phyloP scores from a whole-genome alignment of 2,797 vertebrate species.

The Dermochelys coriacea region DNA sequence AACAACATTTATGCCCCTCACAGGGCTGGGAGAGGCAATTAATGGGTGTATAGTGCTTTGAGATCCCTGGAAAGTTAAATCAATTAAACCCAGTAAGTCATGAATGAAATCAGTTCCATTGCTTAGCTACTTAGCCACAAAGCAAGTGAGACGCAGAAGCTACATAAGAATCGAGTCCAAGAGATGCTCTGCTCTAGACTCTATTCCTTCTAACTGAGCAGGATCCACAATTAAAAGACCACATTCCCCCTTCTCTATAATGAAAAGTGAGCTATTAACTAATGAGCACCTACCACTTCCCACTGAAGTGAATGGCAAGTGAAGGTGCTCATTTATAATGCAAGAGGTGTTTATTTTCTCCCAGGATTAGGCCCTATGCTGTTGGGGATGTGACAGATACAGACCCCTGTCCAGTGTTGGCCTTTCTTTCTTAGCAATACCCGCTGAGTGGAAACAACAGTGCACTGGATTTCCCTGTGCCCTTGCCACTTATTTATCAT shows the following conservation, averaged over 20 bases:
- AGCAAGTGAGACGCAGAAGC: background rate
- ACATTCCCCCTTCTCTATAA: background rate
- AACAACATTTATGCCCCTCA: rapidly evolving
- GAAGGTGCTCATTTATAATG: background rate
- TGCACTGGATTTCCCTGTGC: background rate
- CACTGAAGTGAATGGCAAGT: background rate
- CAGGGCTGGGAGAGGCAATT: background rate
- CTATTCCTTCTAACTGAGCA: background rate
- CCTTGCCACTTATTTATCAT: background rate
- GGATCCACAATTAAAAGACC: background rate
- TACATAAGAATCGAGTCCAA: background rate
- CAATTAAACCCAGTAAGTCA: background rate
- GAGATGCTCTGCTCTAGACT: background rate
- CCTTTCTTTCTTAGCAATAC: background rate
- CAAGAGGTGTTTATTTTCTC: background rate
- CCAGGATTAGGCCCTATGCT: background rate
- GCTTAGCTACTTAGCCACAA: background rate
- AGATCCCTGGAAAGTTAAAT: background rate
- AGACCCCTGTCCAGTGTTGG: background rate
- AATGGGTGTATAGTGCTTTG: rapidly evolving
- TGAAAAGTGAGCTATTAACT: background rate
- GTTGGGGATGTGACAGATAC: background rate
- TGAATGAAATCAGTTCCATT: background rate
- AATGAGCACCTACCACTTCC: background rate
- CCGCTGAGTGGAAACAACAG: background rate